Percentiles rank a stretch among this genome's conserved stretches.
Conservation (phyloP, 2,113 vertebrate genomes). For the Nerophis ophidion region DNA sequence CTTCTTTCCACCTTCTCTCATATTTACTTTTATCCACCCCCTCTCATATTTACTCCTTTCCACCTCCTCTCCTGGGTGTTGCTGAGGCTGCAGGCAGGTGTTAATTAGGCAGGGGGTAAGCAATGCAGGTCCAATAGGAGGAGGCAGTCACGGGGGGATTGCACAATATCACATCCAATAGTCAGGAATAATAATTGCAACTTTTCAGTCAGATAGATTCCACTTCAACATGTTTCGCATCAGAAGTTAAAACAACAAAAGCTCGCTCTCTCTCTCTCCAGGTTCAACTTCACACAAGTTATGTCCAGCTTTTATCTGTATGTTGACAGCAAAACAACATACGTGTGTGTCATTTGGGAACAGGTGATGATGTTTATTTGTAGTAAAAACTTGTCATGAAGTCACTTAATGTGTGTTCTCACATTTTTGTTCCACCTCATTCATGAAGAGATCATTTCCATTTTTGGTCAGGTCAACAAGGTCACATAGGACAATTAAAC, state of each 20-base stretch:
- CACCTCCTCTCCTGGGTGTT: conserved; percentile 47
- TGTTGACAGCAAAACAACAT: too few relatives aligned
- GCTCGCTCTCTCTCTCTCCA: conserved; percentile 49
- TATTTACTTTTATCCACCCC: conserved; percentile 24
- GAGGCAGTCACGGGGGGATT: conserved; percentile 9
- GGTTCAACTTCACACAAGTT: conserved; percentile 46
- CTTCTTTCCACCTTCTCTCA: conserved; percentile 23
- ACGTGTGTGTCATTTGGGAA: too few relatives aligned
- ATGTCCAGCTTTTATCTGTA: too few relatives aligned
- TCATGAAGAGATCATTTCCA: too few relatives aligned
- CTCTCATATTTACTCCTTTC: conserved; percentile 26
- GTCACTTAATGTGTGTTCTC: too few relatives aligned
- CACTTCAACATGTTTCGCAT: conserved; percentile 29
- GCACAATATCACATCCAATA: conserved; percentile 9
- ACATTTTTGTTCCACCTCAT: too few relatives aligned
- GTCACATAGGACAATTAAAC: too few relatives aligned
- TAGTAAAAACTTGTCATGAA: conserved; percentile 14
- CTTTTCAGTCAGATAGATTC: background rate
- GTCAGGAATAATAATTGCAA: conserved; percentile 1
- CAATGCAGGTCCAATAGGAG: conserved; percentile 1
- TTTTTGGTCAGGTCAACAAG: too few relatives aligned
- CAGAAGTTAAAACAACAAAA: conserved; percentile 43
- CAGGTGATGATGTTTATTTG: background rate
- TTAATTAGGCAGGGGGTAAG: conserved; percentile 49
- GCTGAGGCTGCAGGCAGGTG: conserved; percentile 41